Evolutionary conservation across 2,888 invertebrate species (phyloP).

Genomic region (Acanthopleura granulata): DNA sequence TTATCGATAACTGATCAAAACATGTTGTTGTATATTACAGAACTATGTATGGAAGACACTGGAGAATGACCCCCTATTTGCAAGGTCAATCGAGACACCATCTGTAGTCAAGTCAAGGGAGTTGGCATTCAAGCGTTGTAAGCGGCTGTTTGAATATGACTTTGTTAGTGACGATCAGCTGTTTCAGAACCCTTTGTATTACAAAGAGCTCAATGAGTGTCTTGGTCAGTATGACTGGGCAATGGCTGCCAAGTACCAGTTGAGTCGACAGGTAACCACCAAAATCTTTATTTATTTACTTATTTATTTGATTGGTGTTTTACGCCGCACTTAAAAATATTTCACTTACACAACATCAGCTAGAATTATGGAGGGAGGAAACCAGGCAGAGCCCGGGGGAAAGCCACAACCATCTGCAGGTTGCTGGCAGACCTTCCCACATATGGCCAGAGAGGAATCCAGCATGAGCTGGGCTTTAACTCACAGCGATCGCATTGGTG

Average conservation of each 20-base stretch:
- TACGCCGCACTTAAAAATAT: no score
- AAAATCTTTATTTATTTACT: no score
- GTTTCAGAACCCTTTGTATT: constrained; percentile 63
- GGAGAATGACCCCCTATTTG: constrained; percentile 85
- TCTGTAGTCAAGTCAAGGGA: constrained; percentile 78
- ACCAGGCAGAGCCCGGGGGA: no score
- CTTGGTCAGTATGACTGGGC: constrained; percentile 69
- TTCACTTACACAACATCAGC: no score
- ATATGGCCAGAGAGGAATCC: no score
- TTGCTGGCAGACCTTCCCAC: no score
- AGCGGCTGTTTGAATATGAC: constrained; percentile 78
- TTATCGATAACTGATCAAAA: neutral
- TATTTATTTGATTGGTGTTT: no score
- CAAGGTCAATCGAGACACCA: constrained; percentile 75
- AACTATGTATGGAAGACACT: constrained; percentile 83
- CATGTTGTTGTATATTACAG: constrained; percentile 70
- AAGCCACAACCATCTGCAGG: no score
- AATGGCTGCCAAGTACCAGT: constrained; percentile 61
- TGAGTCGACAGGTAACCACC: constrained; percentile 57
- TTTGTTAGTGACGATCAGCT: constrained; percentile 75
- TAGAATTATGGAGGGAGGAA: no score
- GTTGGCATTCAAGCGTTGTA: constrained; percentile 67
- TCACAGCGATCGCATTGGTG: no score
- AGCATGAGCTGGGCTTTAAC: no score
- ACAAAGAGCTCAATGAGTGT: constrained; percentile 58